phyloP scores from a whole-genome alignment of 2,113 vertebrate species.

The Salvelinus alpinus region DNA sequence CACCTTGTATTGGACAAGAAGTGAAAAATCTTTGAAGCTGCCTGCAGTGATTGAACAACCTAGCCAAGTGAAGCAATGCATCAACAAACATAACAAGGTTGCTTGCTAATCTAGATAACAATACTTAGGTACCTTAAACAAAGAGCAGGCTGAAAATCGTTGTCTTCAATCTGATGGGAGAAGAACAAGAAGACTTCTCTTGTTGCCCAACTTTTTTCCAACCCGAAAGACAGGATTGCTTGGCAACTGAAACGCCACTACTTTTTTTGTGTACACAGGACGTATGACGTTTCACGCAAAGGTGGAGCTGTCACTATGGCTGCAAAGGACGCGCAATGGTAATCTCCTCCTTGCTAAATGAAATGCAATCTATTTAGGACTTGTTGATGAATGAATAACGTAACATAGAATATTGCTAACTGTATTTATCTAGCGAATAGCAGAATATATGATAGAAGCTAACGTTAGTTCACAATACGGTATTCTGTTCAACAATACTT shows the following conservation, averaged over 20 bases:
- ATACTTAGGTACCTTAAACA: neutral
- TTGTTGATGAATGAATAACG: neutral
- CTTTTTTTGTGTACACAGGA: neutral
- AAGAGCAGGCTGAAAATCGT: neutral
- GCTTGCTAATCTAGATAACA: neutral
- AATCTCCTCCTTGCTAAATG: neutral
- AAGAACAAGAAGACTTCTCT: neutral
- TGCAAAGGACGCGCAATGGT: constrained; percentile 63
- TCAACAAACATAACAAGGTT: neutral
- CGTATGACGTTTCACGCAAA: constrained; percentile 44
- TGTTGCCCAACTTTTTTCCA: neutral
- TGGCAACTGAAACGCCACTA: constrained; percentile 33
- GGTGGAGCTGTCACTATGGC: constrained; percentile 70
- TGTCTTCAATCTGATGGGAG: neutral
- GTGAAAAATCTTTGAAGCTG: constrained; percentile 8
- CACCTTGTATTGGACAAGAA: neutral
- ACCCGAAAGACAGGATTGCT: constrained; percentile 37
- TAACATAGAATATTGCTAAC: too few species aligned
- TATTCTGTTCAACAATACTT: too few species aligned
- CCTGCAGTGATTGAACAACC: neutral
- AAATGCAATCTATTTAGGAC: neutral
- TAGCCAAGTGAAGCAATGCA: neutral
- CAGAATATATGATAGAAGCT: too few species aligned
- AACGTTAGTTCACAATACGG: too few species aligned
- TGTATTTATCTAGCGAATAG: too few species aligned